These are phyloP conservation scores for Artibeus lituratus DNA, from an alignment of 2,797 vertebrate genomes.

Conservation along the genomic window DNA sequence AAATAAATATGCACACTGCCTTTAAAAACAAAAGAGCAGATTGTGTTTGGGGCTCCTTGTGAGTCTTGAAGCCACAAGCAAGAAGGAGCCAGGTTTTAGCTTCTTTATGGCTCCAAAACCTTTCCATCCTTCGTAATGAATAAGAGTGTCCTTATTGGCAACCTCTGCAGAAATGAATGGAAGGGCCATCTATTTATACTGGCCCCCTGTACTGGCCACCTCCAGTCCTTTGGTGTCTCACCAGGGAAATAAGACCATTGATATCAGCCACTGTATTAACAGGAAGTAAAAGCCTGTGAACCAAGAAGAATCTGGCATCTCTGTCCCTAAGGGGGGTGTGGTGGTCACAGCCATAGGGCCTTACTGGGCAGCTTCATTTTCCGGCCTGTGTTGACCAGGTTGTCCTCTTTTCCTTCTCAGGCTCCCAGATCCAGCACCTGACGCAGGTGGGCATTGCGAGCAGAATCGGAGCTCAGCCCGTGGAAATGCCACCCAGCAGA, in stretches of 20 bases:
- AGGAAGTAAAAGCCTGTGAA: background rate
- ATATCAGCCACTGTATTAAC: background rate
- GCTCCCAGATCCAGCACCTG: constrained; percentile 96
- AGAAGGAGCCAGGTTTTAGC: background rate
- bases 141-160: background rate
- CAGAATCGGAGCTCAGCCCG: constrained; percentile 91
- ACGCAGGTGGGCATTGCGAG: constrained; percentile 96
- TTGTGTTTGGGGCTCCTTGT: background rate
- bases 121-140: background rate
- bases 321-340: background rate
- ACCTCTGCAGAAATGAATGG: background rate
- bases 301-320: background rate
- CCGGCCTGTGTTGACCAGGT: background rate
- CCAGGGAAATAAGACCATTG: background rate
- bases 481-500: constrained; percentile 87
- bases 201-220: background rate
- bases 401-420: constrained; percentile 79
- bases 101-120: background rate
- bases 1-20: background rate
- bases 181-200: background rate
- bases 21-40: background rate
- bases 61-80: background rate
- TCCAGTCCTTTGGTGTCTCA: background rate
- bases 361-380: accelerated
- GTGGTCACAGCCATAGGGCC: background rate